Conservation (phyloP, 30 jellyfish, hydroid and myxozoan species). For the Aurelia aurita complex sp. Pacific region DNA sequence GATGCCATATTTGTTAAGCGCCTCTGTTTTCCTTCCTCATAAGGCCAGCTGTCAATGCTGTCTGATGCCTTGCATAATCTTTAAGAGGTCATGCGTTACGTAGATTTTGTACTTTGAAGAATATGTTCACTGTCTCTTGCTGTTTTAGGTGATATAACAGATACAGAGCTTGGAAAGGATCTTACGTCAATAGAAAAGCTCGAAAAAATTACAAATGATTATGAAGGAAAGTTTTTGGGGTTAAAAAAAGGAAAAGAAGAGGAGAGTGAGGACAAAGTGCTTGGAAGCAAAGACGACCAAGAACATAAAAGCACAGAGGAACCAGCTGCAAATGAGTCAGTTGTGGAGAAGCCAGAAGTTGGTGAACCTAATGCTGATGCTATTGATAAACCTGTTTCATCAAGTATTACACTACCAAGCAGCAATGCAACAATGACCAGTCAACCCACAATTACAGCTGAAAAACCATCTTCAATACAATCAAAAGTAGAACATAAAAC, state of each 20-base stretch:
- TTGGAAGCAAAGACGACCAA: not conserved
- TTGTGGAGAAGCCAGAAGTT: not conserved
- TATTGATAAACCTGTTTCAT: not conserved
- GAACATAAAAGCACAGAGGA: not conserved
- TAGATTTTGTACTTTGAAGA: too few species aligned
- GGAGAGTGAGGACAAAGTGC: not conserved
- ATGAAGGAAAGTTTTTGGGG: conserved; percentile 6
- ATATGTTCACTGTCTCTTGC: too few species aligned
- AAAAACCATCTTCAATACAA: not conserved
- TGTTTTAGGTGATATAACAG: too few species aligned
- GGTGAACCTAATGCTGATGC: not conserved
- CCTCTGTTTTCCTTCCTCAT: too few species aligned
- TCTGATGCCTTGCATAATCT: too few species aligned
- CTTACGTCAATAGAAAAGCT: conserved; percentile 13
- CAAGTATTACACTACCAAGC: not conserved
- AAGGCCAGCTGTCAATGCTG: too few species aligned
- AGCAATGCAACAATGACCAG: not conserved
- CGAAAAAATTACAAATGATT: conserved; percentile 19
- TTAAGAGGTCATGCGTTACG: too few species aligned
- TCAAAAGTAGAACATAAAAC: conserved; percentile 17
- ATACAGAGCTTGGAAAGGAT: too few species aligned
- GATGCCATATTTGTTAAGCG: too few species aligned
- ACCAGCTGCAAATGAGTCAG: not conserved
- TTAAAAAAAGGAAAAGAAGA: not conserved
- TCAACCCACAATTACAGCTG: not conserved